Base-by-base conservation (phyloP, 1,140 invertebrate species). In the Pogonognathellus flavescens region DNA sequence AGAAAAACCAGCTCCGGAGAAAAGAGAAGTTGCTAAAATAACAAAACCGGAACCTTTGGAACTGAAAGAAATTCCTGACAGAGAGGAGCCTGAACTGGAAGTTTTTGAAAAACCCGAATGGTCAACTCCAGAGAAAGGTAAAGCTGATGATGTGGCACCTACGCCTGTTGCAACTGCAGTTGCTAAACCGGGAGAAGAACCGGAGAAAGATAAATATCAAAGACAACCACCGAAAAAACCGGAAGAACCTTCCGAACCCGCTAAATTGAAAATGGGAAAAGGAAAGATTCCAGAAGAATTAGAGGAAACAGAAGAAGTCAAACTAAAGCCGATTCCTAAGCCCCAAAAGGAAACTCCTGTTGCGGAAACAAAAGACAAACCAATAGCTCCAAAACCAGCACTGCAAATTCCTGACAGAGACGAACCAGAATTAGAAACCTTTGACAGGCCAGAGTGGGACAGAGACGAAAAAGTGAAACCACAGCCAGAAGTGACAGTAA, bases 281-380 rank as follows among this genome's bases (percentile, higher is more conserved):
- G 80, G 49, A 1, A 53, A 90, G 25, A 88, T 89, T 82, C 89
- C 89, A 11, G 18, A 91, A 49, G 11, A 89, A 91, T 86, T 80
- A 1, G 20, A 22, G 0, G 13, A 80, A 18, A 16, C 14, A 11
- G 84, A 88, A 76, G 84, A 88, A n/a, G 84, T 84, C 52, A 60
- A 82, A 22, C 10, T 49, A 22, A 52, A 87, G 83, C 83, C 86
- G 89, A 89, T 89, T 90, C 18, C 18, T 1, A 31, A 66, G 25
- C 62, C 14, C 1, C 18, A 66, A 11, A 16, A 66, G 25, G 53
- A 55, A 55, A 16, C 11, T 5, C 11, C 53, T 11, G 53, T 55
- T 55, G 53, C 2, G 10, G 53, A 16, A 55, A 55, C 53, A 55
- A 55, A 55, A 11, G 11, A 55, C 16, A 14, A 16, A 14, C 53